These are phyloP conservation scores for Ceyx margarethae DNA, from an alignment of 2,113 vertebrate genomes.

Conservation along the genomic window DNA sequence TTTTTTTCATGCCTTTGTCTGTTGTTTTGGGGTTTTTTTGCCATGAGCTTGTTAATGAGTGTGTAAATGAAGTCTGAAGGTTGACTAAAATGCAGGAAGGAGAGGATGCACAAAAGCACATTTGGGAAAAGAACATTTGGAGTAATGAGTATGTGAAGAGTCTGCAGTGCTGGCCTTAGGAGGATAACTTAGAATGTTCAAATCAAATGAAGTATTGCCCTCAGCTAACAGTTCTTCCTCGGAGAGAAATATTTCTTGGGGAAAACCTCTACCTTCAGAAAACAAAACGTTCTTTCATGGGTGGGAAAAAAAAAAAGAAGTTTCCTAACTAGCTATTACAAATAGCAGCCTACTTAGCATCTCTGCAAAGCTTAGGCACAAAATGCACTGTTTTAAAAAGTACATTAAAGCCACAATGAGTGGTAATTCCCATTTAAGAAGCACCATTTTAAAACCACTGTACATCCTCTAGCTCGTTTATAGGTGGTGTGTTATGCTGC, in stretches of 20 bases:
- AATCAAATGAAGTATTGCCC: conserved; percentile 4
- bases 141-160: not conserved
- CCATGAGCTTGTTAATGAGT: not conserved
- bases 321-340: conserved; percentile 1
- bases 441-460: not conserved
- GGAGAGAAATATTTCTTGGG: conserved; percentile 3
- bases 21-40: not conserved
- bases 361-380: not conserved
- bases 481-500: not conserved
- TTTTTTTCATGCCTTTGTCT: not conserved
- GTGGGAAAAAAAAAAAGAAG: not conserved
- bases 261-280: not conserved
- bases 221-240: not conserved
- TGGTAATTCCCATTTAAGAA: not conserved
- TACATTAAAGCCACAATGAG: not conserved
- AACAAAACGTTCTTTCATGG: not conserved
- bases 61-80: not conserved
- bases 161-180: not conserved
- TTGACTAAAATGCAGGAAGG: not conserved
- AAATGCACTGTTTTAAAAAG: not conserved
- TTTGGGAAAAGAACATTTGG: conserved; percentile 19
- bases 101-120: not conserved
- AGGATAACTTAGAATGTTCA: not conserved
- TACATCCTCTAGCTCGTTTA: not conserved
- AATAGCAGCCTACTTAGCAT: not conserved